Percentiles rank a stretch among this genome's conserved stretches.
Conservation (phyloP, 2,888 invertebrate species). For the Byasa hedistus region DNA sequence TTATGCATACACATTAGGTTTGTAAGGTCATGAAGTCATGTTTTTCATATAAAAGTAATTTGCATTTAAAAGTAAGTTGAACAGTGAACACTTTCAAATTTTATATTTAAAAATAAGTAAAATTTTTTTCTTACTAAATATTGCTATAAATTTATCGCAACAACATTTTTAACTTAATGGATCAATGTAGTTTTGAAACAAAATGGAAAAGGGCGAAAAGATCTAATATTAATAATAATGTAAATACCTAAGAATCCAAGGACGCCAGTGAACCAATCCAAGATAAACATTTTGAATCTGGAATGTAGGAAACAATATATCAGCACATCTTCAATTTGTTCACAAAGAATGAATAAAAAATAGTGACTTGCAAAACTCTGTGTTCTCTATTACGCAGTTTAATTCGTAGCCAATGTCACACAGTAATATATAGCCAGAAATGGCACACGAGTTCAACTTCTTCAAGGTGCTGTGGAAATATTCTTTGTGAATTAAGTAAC, state of each 20-base stretch:
- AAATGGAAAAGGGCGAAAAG: neutral
- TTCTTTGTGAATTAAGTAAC: conserved; percentile 68
- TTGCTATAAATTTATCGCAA: neutral
- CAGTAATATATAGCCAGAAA: conserved; percentile 7
- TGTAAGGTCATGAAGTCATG: neutral
- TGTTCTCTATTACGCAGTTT: conserved; percentile 54
- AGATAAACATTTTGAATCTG: conserved; percentile 91
- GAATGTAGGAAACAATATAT: conserved; percentile 45
- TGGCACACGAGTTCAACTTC: conserved; percentile 19
- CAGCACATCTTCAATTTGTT: conserved; percentile 42
- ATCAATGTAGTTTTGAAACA: neutral
- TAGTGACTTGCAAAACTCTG: conserved; percentile 67
- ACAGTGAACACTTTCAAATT: neutral
- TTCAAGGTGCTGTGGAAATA: conserved; percentile 19
- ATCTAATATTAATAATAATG: conserved; percentile 8
- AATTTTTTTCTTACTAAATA: neutral
- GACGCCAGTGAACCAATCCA: conserved; percentile 97
- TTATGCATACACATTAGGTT: neutral
- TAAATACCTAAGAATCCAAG: conserved; percentile 93
- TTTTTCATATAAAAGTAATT: neutral
- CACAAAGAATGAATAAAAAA: conserved; percentile 57
- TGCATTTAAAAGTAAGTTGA: neutral
- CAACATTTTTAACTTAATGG: neutral
- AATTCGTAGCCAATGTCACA: conserved; percentile 34
- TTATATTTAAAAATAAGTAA: neutral